Evolutionary conservation across 2,797 vertebrate genomes (phyloP), one percentile per base, ranked within the genome.

Genomic region (Chrysocyon brachyurus): DNA sequence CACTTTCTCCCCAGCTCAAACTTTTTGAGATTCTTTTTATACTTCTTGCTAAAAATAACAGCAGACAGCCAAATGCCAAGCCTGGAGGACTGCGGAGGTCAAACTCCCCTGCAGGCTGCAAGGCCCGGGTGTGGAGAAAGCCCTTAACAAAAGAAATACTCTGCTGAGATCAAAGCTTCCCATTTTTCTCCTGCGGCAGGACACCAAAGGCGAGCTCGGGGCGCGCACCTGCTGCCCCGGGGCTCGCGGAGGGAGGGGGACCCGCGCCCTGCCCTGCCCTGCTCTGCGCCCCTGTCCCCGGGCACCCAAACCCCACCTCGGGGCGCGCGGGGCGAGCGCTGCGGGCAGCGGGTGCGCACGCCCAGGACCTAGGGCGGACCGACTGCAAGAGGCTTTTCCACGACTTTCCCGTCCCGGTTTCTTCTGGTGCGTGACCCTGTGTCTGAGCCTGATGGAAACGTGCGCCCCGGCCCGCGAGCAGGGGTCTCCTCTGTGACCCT

Each of bases 151-250:
- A 83, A 31, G 87, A 77, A 84, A 87, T 12, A 75, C 46, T 95
- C 93, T 87, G 78, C 95, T 97, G 87, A 72, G 28, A 26, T 59
- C 70, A 95, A 84, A 82, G 72, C 79, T 21, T 6, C 46, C 72
- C 46, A 16, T 24, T 72, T 72, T 72, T 40, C 70, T 72, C 68
- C 33, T 5, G 36, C 24, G 10, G 33, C 21, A 5, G 33, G 36
- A 9, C 72, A 28, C 40, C 40, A 28, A 49, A 17, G 0, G 40
- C 24, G 8, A 31, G 72, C 3, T 21, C 40, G 14, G 10, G 28
- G 59, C 57, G 46, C 92, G 70, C 81, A 81, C 87, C 96, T 97
- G 83, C 91, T 52, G 12, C 54, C 26, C 16, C 72, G 1, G 9
- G 75, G 49, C 9, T n/a, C 46, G 2, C 15, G 26, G 46, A 52